phyloP scores from a whole-genome alignment of 2,797 vertebrate genomes.

The Caiman crocodilus region DNA sequence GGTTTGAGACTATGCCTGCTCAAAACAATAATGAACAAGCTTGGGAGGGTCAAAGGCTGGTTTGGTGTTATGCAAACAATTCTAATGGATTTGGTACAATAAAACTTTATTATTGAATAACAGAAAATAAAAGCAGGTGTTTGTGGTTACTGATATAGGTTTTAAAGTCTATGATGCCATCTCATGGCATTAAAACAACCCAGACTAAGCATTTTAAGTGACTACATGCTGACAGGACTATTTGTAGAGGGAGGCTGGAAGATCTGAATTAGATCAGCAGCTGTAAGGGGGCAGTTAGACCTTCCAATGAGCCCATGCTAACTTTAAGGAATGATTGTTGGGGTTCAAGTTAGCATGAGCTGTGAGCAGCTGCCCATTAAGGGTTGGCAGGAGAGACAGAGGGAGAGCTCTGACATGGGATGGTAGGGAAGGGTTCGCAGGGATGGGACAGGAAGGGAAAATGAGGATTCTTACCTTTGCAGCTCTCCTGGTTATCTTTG shows the following conservation, averaged over 20 bases:
- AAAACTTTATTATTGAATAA: constrained; percentile 3
- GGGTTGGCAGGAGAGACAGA: no score
- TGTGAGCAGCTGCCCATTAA: no score
- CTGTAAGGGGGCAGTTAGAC: neutral
- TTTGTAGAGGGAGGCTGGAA: constrained; percentile 44
- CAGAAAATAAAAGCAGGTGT: constrained; percentile 70
- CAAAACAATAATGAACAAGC: constrained; percentile 17
- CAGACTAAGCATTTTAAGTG: constrained; percentile 65
- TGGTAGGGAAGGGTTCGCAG: no score
- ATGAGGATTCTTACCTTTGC: no score
- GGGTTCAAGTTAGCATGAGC: no score
- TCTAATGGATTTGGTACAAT: neutral
- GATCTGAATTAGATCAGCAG: constrained; percentile 67
- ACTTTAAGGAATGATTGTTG: no score
- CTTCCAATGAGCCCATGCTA: no score
- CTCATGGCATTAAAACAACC: constrained; percentile 53
- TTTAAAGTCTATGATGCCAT: constrained; percentile 69
- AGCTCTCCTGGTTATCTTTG: no score
- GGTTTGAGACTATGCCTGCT: constrained; percentile 9
- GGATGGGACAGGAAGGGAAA: no score
- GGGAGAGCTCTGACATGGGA: no score
- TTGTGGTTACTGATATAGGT: constrained; percentile 71
- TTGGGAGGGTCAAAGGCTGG: neutral
- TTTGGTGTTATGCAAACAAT: neutral
- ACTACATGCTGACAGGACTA: constrained; percentile 66